A percentile compares a stretch with the other conserved stretches of the same genome.
Conservation (phyloP, 2,888 invertebrate species). For the Lycophotia porphyrea region DNA sequence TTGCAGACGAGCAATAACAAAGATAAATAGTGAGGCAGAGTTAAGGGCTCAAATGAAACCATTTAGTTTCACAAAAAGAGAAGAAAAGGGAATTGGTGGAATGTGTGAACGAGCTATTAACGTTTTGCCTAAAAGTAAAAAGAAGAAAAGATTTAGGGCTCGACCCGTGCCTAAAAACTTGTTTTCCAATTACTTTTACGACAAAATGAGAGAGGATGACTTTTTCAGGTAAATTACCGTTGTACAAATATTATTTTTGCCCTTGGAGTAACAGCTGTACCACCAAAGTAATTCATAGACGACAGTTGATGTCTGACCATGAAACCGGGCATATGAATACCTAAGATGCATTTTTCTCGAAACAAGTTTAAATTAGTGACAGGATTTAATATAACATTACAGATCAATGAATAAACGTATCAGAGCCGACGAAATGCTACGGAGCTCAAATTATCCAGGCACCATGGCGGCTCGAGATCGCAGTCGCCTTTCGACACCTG, state of each 20-base stretch:
- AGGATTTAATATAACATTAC: constrained; percentile 45
- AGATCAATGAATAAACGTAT: constrained; percentile 92
- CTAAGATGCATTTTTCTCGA: not conserved
- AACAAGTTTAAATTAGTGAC: not conserved
- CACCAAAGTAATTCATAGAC: not conserved
- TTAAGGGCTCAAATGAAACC: constrained; percentile 92
- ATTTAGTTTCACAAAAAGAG: constrained; percentile 91
- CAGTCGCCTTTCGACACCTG: constrained; percentile 85
- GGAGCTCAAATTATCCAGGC: constrained; percentile 92
- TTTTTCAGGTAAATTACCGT: constrained; percentile 90
- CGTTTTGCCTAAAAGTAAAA: constrained; percentile 81
- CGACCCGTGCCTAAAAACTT: constrained; percentile 93
- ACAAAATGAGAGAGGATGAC: constrained; percentile 93
- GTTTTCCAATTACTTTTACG: constrained; percentile 93
- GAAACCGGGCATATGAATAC: not conserved
- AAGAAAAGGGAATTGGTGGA: constrained; percentile 87
- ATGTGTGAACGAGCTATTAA: constrained; percentile 81
- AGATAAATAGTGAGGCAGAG: constrained; percentile 91
- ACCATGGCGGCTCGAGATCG: constrained; percentile 92
- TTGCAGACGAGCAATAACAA: constrained; percentile 89
- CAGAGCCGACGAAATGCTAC: constrained; percentile 92
- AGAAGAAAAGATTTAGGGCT: constrained; percentile 91
- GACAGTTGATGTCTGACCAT: not conserved
- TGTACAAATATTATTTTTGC: not conserved
- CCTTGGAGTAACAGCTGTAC: not conserved